Percentiles rank a stretch among this genome's conserved stretches.
phyloP scores from a whole-genome alignment of 2,797 vertebrate genomes.

The Eulemur albifrons region DNA sequence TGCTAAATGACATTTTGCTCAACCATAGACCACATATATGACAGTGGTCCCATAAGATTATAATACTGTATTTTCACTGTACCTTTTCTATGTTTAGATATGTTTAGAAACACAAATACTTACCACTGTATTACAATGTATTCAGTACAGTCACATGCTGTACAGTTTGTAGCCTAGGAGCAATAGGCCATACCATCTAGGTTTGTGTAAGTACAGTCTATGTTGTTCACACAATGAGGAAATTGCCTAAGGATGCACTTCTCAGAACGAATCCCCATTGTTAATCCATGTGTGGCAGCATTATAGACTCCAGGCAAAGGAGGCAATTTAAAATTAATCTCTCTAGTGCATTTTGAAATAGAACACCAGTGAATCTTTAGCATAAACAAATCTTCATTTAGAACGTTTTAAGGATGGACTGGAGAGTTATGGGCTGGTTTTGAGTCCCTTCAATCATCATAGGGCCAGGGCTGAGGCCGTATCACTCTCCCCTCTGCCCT shows the following conservation, averaged over 20 bases:
- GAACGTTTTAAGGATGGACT: not conserved
- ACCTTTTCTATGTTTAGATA: not conserved
- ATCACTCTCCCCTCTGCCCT: not conserved
- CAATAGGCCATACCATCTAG: not conserved
- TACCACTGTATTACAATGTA: not conserved
- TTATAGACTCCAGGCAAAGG: not conserved
- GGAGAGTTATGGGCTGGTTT: not conserved
- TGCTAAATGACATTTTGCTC: not conserved
- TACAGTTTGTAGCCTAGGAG: not conserved
- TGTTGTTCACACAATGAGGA: not conserved
- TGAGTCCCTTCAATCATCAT: not conserved
- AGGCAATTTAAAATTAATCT: slow-evolving; percentile 19
- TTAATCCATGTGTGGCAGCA: not conserved
- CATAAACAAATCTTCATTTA: not conserved
- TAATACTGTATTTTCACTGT: not conserved
- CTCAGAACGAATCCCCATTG: not conserved
- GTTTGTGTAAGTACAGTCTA: not conserved
- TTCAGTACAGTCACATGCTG: not conserved
- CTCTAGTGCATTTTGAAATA: not conserved
- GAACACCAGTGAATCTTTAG: not conserved
- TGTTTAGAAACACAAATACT: not conserved
- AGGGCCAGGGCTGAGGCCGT: not conserved
- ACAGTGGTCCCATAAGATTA: not conserved
- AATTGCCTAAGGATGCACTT: not conserved
- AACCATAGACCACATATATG: not conserved